Evolutionary conservation across 2,113 vertebrate genomes (phyloP), one percentile per base, ranked within the genome.

Genomic region (Hydropotes inermis): DNA sequence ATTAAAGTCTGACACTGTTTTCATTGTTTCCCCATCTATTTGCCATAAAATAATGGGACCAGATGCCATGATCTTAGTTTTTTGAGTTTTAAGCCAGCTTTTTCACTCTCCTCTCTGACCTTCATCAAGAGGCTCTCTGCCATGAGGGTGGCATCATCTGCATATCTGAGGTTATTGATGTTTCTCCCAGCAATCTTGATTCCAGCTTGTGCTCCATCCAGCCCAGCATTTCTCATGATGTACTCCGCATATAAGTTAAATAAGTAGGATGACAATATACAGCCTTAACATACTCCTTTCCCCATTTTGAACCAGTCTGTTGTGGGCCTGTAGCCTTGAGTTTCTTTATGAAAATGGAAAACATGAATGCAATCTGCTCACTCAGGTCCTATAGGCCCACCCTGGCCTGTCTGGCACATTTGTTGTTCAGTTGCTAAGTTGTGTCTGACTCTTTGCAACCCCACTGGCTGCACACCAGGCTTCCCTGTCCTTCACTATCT

Each of bases 361-460:
- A 16, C 43, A 17, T 0, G 28, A 13, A 14, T 16, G 23, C 25
- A 9, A 10, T 21, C 11, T 14, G 0, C 39, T 67, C 27, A 27
- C n/a, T 47, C 16, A 1, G 6, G 45, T n/a, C 39, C 52, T 33
- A 14, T 3, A 52, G 67, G 78, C 64, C 78, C 27, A 33, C 39
- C n/a, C 1, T 5, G 39, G 25, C 54, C 16, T 33, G 23, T 64
- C 61, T 36, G 10, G 28, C 88, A 30, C 16, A 70, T 70, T 36
- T 36, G n/a, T 23, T 39, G 19, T 70, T 39, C 19, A 3, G 1
- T 70, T 70, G 9, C n/a, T 70, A 70, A 70, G 67, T 6, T 19
- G 52, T 54, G 16, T 54, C 17, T 7, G 52, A 54, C 16, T 54
- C n/a, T 70, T 39, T 70, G 67, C 1, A 2, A 70, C 19, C 19